Evolutionary conservation across 2,888 invertebrate species (phyloP).

Genomic region (Dynastes grantii): DNA sequence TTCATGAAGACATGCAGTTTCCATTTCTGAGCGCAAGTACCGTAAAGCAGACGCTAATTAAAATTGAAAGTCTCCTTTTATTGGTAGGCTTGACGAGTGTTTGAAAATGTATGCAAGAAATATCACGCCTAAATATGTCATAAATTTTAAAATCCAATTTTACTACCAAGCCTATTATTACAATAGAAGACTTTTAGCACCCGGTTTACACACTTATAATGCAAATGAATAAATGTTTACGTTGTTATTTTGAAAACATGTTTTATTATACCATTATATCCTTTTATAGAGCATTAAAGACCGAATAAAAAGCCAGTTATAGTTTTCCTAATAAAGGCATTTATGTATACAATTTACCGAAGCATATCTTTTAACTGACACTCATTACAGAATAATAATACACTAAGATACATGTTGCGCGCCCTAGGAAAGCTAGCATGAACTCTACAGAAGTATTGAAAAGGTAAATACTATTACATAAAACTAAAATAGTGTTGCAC

Average conservation of each 20-base stretch:
- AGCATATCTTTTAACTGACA: constrained; percentile 45
- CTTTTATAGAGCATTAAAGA: constrained; percentile 41
- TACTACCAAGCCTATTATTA: constrained; percentile 14
- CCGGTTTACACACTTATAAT: constrained; percentile 7
- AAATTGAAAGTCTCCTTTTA: not conserved
- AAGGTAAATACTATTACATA: no score
- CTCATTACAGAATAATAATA: constrained; percentile 36
- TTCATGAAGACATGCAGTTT: not conserved
- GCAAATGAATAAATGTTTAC: constrained; percentile 42
- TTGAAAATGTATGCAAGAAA: not conserved
- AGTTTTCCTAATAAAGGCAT: constrained; percentile 40
- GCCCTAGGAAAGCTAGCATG: not conserved
- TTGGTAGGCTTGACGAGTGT: not conserved
- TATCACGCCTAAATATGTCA: not conserved
- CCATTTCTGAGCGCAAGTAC: not conserved
- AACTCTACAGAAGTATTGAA: no score
- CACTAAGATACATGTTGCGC: constrained; percentile 8
- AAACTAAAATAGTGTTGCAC: no score
- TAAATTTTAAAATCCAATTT: constrained; percentile 20
- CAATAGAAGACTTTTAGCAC: constrained; percentile 18
- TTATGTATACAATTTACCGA: constrained; percentile 42
- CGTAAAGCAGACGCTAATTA: not conserved
- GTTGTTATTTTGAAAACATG: constrained; percentile 32
- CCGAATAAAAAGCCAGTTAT: constrained; percentile 42
- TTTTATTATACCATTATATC: constrained; percentile 43